Evolutionary conservation across 30 jellyfish, hydroid and myxozoan genomes (phyloP).

Genomic region (Turritopsis dohrnii): DNA sequence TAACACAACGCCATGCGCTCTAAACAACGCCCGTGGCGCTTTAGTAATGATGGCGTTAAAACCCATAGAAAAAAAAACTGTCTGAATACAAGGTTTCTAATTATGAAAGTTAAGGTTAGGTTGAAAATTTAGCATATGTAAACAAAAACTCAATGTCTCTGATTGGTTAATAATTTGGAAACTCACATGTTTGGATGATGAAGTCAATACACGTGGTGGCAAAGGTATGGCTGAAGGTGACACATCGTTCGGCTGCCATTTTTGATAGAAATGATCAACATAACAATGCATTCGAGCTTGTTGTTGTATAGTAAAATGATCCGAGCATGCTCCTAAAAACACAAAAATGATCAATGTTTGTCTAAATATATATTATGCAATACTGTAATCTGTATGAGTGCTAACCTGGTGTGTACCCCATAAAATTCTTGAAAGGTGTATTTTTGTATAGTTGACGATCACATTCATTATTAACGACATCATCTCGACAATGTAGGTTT

Average conservation of each 20-base stretch:
- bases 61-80: too few species aligned
- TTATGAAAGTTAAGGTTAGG: too few species aligned
- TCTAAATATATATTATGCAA: not conserved
- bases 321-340: constrained; percentile 45
- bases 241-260: constrained; percentile 29
- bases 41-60: not conserved
- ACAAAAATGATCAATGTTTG: not conserved
- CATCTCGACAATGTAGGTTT: constrained; percentile 48
- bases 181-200: not conserved
- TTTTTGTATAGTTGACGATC: constrained; percentile 21
- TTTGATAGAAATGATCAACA: constrained; percentile 47
- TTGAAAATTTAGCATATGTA: not conserved
- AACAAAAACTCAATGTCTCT: not conserved
- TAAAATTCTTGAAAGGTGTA: constrained; percentile 66
- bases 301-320: constrained; percentile 77
- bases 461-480: constrained; percentile 29
- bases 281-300: constrained; percentile 95
- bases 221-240: constrained; percentile 76
- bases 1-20: too few species aligned
- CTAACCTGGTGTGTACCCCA: constrained; percentile 66
- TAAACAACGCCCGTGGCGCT: too few species aligned
- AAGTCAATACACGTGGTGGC: constrained; percentile 46
- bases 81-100: constrained; percentile 4
- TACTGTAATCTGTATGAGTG: not conserved
- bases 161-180: not conserved